Base-by-base conservation (phyloP, 2,888 invertebrate species). In the Cantharis nigra region DNA sequence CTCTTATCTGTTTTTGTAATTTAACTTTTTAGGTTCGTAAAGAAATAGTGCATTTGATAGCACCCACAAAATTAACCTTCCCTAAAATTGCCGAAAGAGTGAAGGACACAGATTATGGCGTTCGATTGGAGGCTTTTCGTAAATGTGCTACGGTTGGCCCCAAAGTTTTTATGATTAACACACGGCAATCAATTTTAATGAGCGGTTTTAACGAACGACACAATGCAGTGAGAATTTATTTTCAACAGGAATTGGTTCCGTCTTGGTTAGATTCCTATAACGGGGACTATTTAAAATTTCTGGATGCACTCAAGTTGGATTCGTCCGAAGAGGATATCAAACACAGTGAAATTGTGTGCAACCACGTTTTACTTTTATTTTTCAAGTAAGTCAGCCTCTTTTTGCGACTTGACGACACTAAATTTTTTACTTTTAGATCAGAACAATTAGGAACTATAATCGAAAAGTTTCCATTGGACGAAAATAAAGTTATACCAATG, bases 221-320 rank as follows among this genome's bases (percentile, higher is more conserved):
- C 63, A 91, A 80, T 85, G 85, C 64, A 23, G 80, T 80, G 85
- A 71, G 88, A 87, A 86, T 63, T 88, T 88, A 79, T 90, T 92
- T 0, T 86, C 87, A 63, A 89, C 87, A 63, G 63, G 86, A 89
- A 10, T 86, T 95, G 80, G 88, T 97, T 0, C 94, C 94, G 0
- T 90, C 92, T 3, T 97, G 97, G 97, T 88, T 97, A 78, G 91
- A 92, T 72, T 90, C 92, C n/a, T 79, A 79, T 18, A 75, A 77
- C 9, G 79, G 75, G 9, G 71, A 79, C 26, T 79, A 49, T 49
- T 49, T 79, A 18, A 49, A 70, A 7, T 65, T 79, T 14, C 11
- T 79, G 3, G 70, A 77, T 28, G 79, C 77, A 11, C 71, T 79
- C 63, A 79, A 79, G 28, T 70, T 77, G 10, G 77, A 79, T 69